phyloP scores from a whole-genome alignment of 1,140 invertebrate genomes.

The Grapholita molesta region DNA sequence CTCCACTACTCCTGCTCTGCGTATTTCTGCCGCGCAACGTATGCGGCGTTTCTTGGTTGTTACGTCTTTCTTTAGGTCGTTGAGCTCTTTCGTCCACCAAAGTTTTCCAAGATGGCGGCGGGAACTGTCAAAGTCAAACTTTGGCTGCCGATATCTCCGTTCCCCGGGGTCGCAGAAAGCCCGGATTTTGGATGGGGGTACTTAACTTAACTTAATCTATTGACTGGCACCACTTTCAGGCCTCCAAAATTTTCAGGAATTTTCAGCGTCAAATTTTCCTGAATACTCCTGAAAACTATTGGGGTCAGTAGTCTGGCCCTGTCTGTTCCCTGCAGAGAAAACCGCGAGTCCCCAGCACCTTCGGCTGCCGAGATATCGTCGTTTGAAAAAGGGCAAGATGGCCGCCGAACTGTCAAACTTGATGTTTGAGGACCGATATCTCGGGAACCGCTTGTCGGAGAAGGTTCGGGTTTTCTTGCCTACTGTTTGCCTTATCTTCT shows the following conservation, averaged over 20 bases:
- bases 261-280: not conserved
- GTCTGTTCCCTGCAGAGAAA: not conserved
- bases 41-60: conserved; percentile 16
- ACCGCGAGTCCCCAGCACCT: not conserved
- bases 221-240: not conserved
- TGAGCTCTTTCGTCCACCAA: not conserved
- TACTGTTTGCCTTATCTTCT: not conserved
- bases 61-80: conserved; percentile 3
- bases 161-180: not conserved
- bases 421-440: not conserved
- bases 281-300: not conserved
- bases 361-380: not conserved
- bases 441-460: not conserved
- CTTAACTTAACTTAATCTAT: not conserved
- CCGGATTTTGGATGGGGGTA: not conserved
- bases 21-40: not conserved
- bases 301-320: not conserved
- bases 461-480: not conserved
- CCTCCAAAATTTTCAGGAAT: not conserved
- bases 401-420: not conserved
- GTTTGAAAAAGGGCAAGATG: not conserved
- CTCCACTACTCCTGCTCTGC: not conserved
- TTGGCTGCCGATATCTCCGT: not conserved
- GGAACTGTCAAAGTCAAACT: not conserved
- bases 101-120: not conserved